Conservation (phyloP, 2,888 invertebrate genomes). For the Rotaria magnacalcarata region DNA sequence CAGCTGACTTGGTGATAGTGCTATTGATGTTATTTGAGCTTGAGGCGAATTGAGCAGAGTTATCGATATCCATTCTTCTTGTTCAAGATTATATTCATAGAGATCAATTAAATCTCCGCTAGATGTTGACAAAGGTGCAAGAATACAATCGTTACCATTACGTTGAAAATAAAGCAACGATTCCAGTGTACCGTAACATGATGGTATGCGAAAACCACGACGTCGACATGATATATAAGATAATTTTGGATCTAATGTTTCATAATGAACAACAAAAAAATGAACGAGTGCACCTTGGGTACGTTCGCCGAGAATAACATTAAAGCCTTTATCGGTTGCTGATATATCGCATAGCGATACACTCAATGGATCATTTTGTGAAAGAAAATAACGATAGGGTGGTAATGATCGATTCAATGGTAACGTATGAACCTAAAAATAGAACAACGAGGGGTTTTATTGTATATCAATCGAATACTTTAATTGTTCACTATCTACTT, state of each 20-base stretch:
- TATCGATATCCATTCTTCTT: slow-evolving; percentile 21
- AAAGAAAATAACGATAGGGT: neutral
- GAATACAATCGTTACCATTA: neutral
- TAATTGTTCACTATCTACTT: too few species aligned
- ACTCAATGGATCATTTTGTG: neutral
- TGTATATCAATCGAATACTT: too few species aligned
- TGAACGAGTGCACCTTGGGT: neutral
- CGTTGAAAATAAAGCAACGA: slow-evolving; percentile 5
- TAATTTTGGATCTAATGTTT: neutral
- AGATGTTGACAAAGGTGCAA: neutral
- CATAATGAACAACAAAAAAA: neutral
- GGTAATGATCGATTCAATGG: neutral
- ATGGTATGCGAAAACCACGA: slow-evolving; percentile 24
- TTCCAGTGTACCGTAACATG: neutral
- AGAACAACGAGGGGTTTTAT: neutral
- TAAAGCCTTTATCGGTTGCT: neutral
- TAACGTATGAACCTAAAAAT: neutral
- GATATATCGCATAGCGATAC: neutral
- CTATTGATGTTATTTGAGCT: neutral
- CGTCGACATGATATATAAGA: neutral
- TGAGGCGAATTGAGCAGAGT: neutral
- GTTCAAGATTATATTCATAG: neutral
- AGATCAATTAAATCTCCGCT: neutral
- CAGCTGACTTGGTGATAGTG: neutral
- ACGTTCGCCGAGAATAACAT: neutral